Conservation (phyloP, 2,113 vertebrate species). For the Glaucomys volans region DNA sequence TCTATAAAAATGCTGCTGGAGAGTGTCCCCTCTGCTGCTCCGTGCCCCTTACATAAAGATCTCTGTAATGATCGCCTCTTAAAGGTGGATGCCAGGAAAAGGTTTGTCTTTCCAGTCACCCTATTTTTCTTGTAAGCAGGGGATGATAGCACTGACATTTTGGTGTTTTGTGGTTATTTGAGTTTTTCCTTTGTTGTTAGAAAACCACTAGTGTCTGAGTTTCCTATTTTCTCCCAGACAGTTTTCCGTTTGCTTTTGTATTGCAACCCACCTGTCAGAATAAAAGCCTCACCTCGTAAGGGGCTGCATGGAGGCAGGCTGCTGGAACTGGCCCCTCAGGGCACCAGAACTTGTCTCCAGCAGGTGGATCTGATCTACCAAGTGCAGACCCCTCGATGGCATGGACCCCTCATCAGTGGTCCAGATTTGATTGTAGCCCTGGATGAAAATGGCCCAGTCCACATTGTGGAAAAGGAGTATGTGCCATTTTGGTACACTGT, state of each 20-base stretch:
- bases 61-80: conserved; percentile 14
- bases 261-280: background rate
- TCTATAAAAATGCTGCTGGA: conserved; percentile 45
- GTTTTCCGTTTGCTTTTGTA: background rate
- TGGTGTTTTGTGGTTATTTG: background rate
- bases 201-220: background rate
- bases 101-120: conserved; percentile 43
- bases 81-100: background rate
- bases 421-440: background rate
- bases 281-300: background rate
- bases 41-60: background rate
- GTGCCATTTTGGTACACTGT: background rate
- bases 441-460: background rate
- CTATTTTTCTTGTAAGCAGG: conserved; percentile 52
- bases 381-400: background rate
- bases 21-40: background rate
- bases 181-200: conserved; percentile 44
- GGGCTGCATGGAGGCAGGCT: too few species aligned
- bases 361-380: too few species aligned
- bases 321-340: too few species aligned
- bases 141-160: background rate
- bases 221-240: background rate
- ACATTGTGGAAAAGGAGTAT: background rate
- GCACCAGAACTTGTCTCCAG: background rate
- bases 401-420: background rate